These are phyloP conservation scores for Embidobia sp. DNA, from an alignment of 2,888 invertebrate genomes.

Conservation along the genomic window DNA sequence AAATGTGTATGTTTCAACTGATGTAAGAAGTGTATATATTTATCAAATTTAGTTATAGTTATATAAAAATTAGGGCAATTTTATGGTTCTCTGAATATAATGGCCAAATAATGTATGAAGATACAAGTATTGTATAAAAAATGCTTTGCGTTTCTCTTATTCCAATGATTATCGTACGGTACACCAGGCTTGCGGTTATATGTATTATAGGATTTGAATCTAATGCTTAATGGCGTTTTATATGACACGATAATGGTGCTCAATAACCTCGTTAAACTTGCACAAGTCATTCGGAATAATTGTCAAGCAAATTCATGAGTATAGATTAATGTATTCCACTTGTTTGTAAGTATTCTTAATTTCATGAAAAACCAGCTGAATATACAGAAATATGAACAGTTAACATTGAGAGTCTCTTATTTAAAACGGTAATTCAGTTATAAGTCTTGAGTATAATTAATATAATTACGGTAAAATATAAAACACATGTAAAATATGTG, in stretches of 20 bases:
- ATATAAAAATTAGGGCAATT: too few relatives aligned
- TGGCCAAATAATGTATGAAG: too few relatives aligned
- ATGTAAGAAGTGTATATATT: too few relatives aligned
- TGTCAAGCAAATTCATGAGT: constrained; percentile 48
- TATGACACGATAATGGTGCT: constrained; percentile 61
- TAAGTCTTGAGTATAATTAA: too few relatives aligned
- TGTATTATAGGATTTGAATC: constrained; percentile 42
- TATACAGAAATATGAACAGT: background rate
- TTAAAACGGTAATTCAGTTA: too few relatives aligned
- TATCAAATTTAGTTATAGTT: too few relatives aligned
- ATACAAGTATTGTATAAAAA: too few relatives aligned
- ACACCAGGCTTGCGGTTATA: constrained; percentile 8
- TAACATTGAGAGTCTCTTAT: too few relatives aligned
- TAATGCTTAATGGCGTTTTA: constrained; percentile 63
- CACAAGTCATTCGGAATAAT: constrained; percentile 58
- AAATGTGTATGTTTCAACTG: too few relatives aligned
- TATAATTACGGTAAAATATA: too few relatives aligned
- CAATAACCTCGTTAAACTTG: constrained; percentile 64
- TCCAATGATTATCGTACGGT: constrained; percentile 21
- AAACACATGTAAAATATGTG: too few relatives aligned
- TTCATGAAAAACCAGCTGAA: constrained; percentile 15
- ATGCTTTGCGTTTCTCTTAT: background rate
- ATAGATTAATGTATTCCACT: constrained; percentile 39
- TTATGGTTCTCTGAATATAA: too few relatives aligned
- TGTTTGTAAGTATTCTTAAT: constrained; percentile 35